phyloP scores from a whole-genome alignment of 2,113 vertebrate species.

The Oncorhynchus gorbuscha region DNA sequence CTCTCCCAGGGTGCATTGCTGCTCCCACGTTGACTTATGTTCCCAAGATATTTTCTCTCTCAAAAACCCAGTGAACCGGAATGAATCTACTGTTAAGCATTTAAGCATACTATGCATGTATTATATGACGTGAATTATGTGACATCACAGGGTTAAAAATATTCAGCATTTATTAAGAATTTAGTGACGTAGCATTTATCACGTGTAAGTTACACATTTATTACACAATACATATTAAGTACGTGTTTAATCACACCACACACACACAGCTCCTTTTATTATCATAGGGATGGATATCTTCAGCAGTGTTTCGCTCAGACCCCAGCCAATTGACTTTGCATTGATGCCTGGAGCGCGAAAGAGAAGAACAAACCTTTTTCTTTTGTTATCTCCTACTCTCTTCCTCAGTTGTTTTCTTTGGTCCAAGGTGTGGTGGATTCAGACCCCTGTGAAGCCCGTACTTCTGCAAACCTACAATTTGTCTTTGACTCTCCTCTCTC shows the following conservation, averaged over 20 bases:
- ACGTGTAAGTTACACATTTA: background rate
- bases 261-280: background rate
- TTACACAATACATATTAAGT: background rate
- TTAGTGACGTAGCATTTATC: background rate
- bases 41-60: background rate
- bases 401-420: conserved; percentile 31
- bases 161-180: no score
- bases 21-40: background rate
- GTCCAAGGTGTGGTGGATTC: conserved; percentile 50
- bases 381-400: conserved; percentile 47
- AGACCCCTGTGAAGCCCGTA: conserved; percentile 37
- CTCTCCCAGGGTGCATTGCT: background rate
- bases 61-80: background rate
- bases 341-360: conserved; percentile 29
- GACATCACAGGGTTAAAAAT: no score
- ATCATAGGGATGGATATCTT: conserved; percentile 1
- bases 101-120: background rate
- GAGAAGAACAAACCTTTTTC: conserved; percentile 44
- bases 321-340: conserved; percentile 37
- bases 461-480: conserved; percentile 64
- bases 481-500: conserved; percentile 47
- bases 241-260: no score
- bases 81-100: background rate
- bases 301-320: conserved; percentile 25
- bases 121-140: no score